phyloP scores from a whole-genome alignment of 2,113 vertebrate species.

The Rhinolophus sinicus region DNA sequence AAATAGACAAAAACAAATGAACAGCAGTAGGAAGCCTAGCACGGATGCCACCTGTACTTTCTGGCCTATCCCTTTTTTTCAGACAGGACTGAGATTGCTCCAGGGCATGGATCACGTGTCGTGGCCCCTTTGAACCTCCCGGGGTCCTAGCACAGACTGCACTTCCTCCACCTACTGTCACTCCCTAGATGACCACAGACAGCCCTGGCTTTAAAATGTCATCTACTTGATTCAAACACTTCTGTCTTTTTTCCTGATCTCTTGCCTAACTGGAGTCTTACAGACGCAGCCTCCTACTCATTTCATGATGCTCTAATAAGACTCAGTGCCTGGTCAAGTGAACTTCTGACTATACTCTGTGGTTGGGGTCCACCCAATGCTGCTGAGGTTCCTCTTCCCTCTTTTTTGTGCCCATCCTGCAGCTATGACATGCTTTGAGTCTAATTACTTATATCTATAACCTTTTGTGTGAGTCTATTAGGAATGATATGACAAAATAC shows the following conservation, averaged over 20 bases:
- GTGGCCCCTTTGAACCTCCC: background rate
- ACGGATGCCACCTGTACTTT: background rate
- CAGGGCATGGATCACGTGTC: no score
- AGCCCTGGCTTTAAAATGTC: background rate
- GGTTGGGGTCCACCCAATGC: rapidly evolving
- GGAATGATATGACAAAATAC: background rate
- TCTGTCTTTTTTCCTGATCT: background rate
- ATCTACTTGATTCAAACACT: background rate
- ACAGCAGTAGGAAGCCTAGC: background rate
- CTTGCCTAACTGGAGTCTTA: background rate
- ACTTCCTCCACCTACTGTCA: background rate
- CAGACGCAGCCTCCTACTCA: background rate
- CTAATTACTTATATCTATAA: background rate
- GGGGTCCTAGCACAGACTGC: rapidly evolving
- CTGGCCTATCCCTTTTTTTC: background rate
- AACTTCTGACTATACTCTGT: background rate
- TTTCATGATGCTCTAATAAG: background rate
- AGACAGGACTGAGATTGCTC: background rate
- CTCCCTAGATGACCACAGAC: background rate
- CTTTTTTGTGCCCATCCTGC: background rate
- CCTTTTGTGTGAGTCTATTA: background rate
- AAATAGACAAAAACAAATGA: background rate
- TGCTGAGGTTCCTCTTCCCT: background rate
- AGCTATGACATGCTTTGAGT: background rate
- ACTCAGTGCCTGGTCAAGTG: background rate